phyloP scores from a whole-genome alignment of 2,888 invertebrate genomes.

The Drosophila siamana region DNA sequence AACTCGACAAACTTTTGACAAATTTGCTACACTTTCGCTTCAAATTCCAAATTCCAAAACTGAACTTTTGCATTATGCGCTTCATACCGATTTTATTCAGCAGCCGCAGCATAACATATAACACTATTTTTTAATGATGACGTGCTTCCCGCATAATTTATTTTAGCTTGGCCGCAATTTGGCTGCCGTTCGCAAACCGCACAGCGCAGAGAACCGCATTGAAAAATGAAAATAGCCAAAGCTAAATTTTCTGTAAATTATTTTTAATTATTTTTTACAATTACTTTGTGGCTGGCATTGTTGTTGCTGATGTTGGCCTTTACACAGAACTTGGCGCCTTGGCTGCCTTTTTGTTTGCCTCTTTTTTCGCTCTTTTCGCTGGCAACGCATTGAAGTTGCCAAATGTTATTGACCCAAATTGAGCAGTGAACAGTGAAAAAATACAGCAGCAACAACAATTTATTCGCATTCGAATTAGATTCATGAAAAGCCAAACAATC shows the following conservation, averaged over 20 bases:
- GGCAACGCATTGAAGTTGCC: slow-evolving; percentile 70
- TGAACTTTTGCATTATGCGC: not conserved
- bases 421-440: slow-evolving; percentile 31
- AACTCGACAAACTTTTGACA: slow-evolving; percentile 11
- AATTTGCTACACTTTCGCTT: slow-evolving; percentile 51
- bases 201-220: slow-evolving; percentile 6
- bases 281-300: slow-evolving; percentile 46
- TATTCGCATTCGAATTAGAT: slow-evolving; percentile 57
- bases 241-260: slow-evolving; percentile 45
- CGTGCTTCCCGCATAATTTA: slow-evolving; percentile 42
- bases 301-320: slow-evolving; percentile 58
- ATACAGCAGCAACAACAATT: slow-evolving; percentile 22
- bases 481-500: slow-evolving; percentile 24
- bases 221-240: slow-evolving; percentile 10
- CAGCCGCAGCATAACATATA: too few species aligned
- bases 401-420: slow-evolving; percentile 80
- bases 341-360: slow-evolving; percentile 50
- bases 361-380: slow-evolving; percentile 25
- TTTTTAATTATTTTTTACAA: slow-evolving; percentile 51
- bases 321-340: slow-evolving; percentile 76
- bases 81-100: slow-evolving; percentile 7
- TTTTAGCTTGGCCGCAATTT: slow-evolving; percentile 34
- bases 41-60: slow-evolving; percentile 33
- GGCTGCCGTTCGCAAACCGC: slow-evolving; percentile 28
- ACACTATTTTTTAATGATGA: slow-evolving; percentile 1